phyloP scores from a whole-genome alignment of 35 echinoderm and acorn worm genomes.

The Anneissia japonica region DNA sequence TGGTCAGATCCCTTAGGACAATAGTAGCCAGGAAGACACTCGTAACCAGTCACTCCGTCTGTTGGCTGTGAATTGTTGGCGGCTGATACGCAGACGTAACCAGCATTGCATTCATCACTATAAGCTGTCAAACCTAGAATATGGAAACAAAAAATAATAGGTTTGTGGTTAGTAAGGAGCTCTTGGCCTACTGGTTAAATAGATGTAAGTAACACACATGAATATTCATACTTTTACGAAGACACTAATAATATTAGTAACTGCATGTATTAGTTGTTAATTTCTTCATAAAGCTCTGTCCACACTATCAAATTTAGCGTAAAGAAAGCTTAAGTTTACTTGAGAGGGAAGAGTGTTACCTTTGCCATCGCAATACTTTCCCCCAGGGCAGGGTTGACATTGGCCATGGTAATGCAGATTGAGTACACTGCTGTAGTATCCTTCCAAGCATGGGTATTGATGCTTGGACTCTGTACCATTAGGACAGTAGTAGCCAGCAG shows the following conservation, averaged over 20 bases:
- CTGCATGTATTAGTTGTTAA: too few species aligned
- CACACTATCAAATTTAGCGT: too few species aligned
- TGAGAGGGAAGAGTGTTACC: conserved; percentile 37
- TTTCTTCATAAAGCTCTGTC: too few species aligned
- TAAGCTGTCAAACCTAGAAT: conserved; percentile 53
- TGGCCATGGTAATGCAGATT: conserved; percentile 57
- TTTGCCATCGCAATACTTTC: conserved; percentile 81
- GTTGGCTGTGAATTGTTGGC: conserved; percentile 69
- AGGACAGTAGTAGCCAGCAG: conserved; percentile 86
- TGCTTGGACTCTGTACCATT: conserved; percentile 58
- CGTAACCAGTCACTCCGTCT: conserved; percentile 87
- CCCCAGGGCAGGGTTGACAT: conserved; percentile 91
- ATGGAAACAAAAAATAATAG: neutral
- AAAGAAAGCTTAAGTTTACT: too few species aligned
- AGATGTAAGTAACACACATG: too few species aligned
- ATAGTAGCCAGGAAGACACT: conserved; percentile 92
- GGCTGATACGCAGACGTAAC: conserved; percentile 88
- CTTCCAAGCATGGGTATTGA: conserved; percentile 79
- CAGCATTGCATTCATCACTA: conserved; percentile 81
- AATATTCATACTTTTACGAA: too few species aligned
- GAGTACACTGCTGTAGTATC: conserved; percentile 75
- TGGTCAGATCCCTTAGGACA: conserved; percentile 93
- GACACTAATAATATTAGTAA: too few species aligned
- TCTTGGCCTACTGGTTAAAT: too few species aligned
- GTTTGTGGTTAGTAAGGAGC: too few species aligned